Conservation (phyloP, 2,113 vertebrate genomes). For the Orthonyx spaldingii region DNA sequence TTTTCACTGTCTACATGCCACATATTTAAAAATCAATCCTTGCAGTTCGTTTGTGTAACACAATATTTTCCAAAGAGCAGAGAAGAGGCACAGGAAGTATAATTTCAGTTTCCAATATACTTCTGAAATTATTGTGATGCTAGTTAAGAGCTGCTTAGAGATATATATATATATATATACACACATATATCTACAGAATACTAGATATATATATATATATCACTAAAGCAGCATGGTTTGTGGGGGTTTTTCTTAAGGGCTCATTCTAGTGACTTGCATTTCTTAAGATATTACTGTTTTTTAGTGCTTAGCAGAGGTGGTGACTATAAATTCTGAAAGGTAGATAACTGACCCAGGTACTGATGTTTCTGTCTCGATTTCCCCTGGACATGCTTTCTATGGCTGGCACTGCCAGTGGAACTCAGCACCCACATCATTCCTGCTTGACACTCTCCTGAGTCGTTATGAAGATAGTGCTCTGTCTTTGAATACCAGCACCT, state of each 20-base stretch:
- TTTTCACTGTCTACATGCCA: neutral
- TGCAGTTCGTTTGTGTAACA: neutral
- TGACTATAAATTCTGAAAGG: neutral
- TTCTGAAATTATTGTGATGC: neutral
- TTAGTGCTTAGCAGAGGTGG: neutral
- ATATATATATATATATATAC: neutral
- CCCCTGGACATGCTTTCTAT: neutral
- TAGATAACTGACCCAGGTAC: neutral
- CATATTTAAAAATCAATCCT: neutral
- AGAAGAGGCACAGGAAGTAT: neutral
- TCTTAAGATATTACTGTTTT: neutral
- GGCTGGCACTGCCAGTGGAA: neutral
- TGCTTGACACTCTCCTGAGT: neutral
- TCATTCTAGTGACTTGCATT: neutral
- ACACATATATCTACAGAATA: neutral
- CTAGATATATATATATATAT: too few relatives aligned
- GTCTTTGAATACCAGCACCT: neutral
- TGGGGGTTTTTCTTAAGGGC: fast-evolving
- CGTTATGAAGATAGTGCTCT: neutral
- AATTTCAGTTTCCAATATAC: neutral
- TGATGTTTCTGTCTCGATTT: neutral
- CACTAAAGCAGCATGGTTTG: neutral
- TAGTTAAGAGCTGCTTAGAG: neutral
- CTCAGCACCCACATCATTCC: neutral
- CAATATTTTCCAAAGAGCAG: neutral